Evolutionary conservation across 2,888 invertebrate species (phyloP), one percentile per base, ranked within the genome.

Genomic region (Trypoxylon attenuatum): DNA sequence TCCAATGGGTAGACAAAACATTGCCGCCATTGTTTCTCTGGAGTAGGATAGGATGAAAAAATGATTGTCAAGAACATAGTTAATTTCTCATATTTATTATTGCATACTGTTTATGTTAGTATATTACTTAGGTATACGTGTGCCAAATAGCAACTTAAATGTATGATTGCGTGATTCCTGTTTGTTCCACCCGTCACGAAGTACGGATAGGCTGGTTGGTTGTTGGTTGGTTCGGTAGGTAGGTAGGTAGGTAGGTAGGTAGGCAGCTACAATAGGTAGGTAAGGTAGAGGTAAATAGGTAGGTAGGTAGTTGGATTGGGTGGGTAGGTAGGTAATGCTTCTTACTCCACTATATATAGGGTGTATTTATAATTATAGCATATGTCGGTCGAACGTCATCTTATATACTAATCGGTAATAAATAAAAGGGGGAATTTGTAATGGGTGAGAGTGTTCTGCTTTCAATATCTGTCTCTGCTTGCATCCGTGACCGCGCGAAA

Each of bases 81-180:
- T 75, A 62, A 74, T 84, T 82, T 84, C 82, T 83, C 81, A 85
- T 85, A 83, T 86, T 86, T 86, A 85, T 86, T 87, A 87, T 86
- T 87, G 86, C 86, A 86, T 87, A 86, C 82, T 85, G 85, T 86
- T 86, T 85, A 86, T 83, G 86, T 86, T 85, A 85, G 84, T 84
- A 86, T 85, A 87, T 85, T 85, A 86, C 85, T 86, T 84, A 86
- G 84, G 81, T 85, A 86, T 86, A 86, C 82, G 86, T 87, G n/a
- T n/a, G 86, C 87, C 84, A 86, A 86, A 83, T 86, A 87, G 87
- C 85, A 86, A 87, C 86, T 86, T 87, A 87, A 86, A 85, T 83
- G 82, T 86, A 87, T 86, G 86, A 87, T 86, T 87, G 86, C 87
- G 87, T 87, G 86, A 84, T 86, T 86, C 70, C 82, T 83, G 83